Evolutionary conservation across 2,797 vertebrate genomes (phyloP).

Genomic region (Scomberomorus guttatus): DNA sequence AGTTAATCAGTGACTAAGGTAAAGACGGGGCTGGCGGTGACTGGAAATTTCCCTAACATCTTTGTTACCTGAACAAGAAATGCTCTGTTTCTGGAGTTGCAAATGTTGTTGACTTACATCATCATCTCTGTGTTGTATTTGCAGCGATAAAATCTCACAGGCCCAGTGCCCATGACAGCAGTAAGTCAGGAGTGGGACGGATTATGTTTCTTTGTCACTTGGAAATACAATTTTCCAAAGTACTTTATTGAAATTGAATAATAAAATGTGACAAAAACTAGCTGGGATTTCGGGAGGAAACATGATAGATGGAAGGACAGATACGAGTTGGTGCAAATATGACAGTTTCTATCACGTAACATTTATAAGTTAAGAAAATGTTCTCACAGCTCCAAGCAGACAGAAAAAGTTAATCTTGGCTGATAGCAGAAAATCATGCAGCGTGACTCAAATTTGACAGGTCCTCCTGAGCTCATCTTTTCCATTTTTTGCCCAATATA

Average conservation of each 20-base stretch:
- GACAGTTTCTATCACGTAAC: slow-evolving; percentile 1
- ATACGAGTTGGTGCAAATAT: not conserved
- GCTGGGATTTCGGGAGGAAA: not conserved
- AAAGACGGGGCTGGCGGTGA: not conserved
- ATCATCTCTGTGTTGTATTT: not conserved
- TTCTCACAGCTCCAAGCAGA: not conserved
- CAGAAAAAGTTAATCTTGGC: slow-evolving; percentile 14
- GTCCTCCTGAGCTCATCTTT: slow-evolving; percentile 26
- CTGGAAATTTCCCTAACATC: not conserved
- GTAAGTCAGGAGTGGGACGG: not conserved
- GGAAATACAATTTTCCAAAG: not conserved
- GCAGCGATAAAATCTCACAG: not conserved
- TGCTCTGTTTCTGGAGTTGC: not conserved
- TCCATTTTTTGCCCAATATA: not conserved
- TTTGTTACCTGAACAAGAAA: not conserved
- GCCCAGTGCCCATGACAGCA: not conserved
- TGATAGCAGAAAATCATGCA: slow-evolving; percentile 29
- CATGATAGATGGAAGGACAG: not conserved
- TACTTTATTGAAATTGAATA: not conserved
- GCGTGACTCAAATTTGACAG: slow-evolving; percentile 44
- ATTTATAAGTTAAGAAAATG: slow-evolving; percentile 6
- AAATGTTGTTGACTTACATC: not conserved
- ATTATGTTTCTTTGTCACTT: not conserved
- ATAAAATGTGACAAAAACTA: slow-evolving; percentile 5
- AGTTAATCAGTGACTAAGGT: slow-evolving; percentile 44